A percentile compares a stretch with the other conserved stretches of the same genome.
These are phyloP conservation scores for Drosophila kokeensis DNA, from an alignment of 2,888 invertebrate species.

Conservation along the genomic window DNA sequence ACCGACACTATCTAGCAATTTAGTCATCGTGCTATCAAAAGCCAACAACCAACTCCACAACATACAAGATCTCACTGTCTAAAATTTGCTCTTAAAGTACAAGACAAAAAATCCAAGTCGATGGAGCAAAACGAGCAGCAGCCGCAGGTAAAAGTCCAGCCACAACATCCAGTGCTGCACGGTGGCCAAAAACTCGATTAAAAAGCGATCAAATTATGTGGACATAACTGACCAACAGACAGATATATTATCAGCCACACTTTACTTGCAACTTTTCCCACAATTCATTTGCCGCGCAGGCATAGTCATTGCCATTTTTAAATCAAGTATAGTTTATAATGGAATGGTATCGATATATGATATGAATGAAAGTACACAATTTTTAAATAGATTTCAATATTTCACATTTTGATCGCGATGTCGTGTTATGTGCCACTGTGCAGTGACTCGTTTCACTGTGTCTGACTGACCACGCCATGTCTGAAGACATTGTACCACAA, in stretches of 20 bases:
- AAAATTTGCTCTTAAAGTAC: constrained; percentile 69
- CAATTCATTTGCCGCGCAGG: neutral
- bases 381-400: neutral
- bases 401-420: constrained; percentile 26
- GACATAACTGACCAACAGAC: neutral
- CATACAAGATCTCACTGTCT: constrained; percentile 63
- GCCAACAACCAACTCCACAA: constrained; percentile 52
- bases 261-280: neutral
- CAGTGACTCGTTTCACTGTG: constrained; percentile 39
- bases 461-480: constrained; percentile 43
- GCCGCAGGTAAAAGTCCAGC: constrained; percentile 71
- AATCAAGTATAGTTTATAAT: neutral
- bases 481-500: constrained; percentile 33
- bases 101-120: constrained; percentile 54
- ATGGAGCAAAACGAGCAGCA: constrained; percentile 45
- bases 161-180: constrained; percentile 45
- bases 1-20: constrained; percentile 58
- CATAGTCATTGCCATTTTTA: neutral
- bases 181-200: constrained; percentile 34
- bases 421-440: constrained; percentile 57
- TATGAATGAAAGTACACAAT: neutral
- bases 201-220: constrained; percentile 17
- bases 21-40: constrained; percentile 70
- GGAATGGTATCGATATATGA: neutral
- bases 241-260: neutral